These are phyloP conservation scores for Leptopterna dolabrata DNA, from an alignment of 2,888 invertebrate genomes.

Conservation along the genomic window DNA sequence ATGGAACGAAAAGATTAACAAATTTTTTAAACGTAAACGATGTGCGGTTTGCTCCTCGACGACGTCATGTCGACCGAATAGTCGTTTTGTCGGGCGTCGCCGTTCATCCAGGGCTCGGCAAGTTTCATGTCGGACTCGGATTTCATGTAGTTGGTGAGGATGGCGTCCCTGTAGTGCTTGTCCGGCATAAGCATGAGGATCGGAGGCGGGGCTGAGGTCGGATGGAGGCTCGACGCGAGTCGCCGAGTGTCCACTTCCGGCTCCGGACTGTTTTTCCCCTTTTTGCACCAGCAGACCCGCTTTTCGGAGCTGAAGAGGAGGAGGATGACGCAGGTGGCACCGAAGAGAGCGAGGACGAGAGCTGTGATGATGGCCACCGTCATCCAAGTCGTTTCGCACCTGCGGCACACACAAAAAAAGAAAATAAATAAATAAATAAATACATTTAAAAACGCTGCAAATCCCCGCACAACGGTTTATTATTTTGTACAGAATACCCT, in stretches of 20 bases:
- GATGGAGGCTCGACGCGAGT: constrained; percentile 55
- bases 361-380: constrained; percentile 67
- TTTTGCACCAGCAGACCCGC: constrained; percentile 59
- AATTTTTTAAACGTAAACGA: constrained; percentile 72
- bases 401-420: not conserved
- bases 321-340: constrained; percentile 67
- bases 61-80: constrained; percentile 63
- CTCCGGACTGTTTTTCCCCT: constrained; percentile 53
- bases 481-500: too few species aligned
- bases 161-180: constrained; percentile 59
- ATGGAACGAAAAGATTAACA: not conserved
- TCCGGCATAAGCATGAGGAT: constrained; percentile 62
- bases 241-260: constrained; percentile 57
- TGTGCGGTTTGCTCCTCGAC: constrained; percentile 72
- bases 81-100: constrained; percentile 58
- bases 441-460: too few species aligned
- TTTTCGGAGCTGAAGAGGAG: constrained; percentile 66
- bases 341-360: constrained; percentile 66
- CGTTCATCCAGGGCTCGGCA: constrained; percentile 60
- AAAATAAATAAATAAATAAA: too few species aligned
- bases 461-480: too few species aligned
- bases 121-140: constrained; percentile 55
- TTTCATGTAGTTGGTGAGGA: constrained; percentile 56
- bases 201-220: constrained; percentile 55
- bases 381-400: constrained; percentile 67